phyloP scores from a whole-genome alignment of 2,888 invertebrate genomes.

The Patella depressa region DNA sequence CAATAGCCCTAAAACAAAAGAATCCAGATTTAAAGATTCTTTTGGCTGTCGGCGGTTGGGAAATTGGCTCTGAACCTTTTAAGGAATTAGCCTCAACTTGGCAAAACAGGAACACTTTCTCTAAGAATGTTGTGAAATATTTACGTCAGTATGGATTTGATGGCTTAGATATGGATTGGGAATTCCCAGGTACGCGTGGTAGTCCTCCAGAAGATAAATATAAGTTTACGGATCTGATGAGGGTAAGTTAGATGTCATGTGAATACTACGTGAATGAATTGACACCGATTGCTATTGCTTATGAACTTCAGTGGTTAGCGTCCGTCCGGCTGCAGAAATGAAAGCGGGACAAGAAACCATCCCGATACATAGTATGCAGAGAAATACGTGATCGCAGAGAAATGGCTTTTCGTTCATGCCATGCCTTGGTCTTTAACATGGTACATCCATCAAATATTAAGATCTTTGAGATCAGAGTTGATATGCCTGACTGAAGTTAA shows the following conservation, averaged over 20 bases:
- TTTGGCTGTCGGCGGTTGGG: constrained; percentile 59
- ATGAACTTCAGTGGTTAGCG: too few relatives aligned
- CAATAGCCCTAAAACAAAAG: constrained; percentile 67
- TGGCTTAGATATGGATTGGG: constrained; percentile 93
- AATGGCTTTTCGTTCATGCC: too few relatives aligned
- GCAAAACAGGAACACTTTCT: constrained; percentile 18
- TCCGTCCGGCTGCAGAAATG: too few relatives aligned
- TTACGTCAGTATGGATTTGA: constrained; percentile 77
- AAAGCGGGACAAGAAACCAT: too few relatives aligned
- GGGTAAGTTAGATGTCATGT: constrained; percentile 37
- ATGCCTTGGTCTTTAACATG: too few relatives aligned
- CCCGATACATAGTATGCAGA: too few relatives aligned
- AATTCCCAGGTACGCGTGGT: constrained; percentile 79
- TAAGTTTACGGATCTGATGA: constrained; percentile 51
- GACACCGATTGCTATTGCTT: too few relatives aligned
- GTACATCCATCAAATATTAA: too few relatives aligned
- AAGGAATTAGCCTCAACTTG: constrained; percentile 14
- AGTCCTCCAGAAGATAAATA: constrained; percentile 60
- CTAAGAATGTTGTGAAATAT: constrained; percentile 29
- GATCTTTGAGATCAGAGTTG: too few relatives aligned
- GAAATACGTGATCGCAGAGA: too few relatives aligned
- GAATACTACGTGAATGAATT: too few relatives aligned
- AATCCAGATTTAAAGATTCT: constrained; percentile 49
- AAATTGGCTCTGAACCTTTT: constrained; percentile 59
- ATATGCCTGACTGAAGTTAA: too few relatives aligned